phyloP scores from a whole-genome alignment of 2,797 vertebrate species.

The Antrozous pallidus region DNA sequence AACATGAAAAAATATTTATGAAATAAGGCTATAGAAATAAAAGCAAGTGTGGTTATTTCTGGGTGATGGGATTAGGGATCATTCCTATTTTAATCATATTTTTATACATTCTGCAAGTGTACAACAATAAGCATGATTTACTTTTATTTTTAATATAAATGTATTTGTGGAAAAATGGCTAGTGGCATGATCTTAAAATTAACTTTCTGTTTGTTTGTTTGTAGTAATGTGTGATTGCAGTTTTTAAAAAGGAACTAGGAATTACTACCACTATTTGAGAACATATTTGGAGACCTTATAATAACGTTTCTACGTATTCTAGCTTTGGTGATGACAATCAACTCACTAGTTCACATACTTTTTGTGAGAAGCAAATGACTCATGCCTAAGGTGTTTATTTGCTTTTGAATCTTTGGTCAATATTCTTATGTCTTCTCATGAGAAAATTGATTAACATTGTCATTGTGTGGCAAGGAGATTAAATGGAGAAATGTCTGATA shows the following conservation, averaged over 20 bases:
- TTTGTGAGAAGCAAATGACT: not conserved
- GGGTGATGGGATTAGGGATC: not conserved
- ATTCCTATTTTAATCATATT: not conserved
- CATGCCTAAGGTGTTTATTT: not conserved
- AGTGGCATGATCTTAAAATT: not conserved
- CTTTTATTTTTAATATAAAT: conserved; percentile 1
- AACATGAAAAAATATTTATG: not conserved
- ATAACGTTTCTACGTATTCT: not conserved
- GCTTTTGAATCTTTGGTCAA: conserved; percentile 10
- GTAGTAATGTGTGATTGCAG: not conserved
- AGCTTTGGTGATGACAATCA: not conserved
- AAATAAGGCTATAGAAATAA: not conserved
- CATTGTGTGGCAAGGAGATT: not conserved
- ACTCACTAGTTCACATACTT: not conserved
- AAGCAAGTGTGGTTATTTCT: not conserved
- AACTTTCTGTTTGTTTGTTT: not conserved
- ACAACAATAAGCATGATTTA: not conserved
- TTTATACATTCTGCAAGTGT: not conserved
- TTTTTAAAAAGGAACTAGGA: not conserved
- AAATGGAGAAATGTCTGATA: not conserved
- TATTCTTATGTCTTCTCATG: not conserved
- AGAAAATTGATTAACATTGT: not conserved
- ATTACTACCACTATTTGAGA: conserved; percentile 10
- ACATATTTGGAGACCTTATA: not conserved
- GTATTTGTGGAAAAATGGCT: not conserved